Base-by-base conservation (phyloP, 2,113 vertebrate species). In the Melierax canorus region DNA sequence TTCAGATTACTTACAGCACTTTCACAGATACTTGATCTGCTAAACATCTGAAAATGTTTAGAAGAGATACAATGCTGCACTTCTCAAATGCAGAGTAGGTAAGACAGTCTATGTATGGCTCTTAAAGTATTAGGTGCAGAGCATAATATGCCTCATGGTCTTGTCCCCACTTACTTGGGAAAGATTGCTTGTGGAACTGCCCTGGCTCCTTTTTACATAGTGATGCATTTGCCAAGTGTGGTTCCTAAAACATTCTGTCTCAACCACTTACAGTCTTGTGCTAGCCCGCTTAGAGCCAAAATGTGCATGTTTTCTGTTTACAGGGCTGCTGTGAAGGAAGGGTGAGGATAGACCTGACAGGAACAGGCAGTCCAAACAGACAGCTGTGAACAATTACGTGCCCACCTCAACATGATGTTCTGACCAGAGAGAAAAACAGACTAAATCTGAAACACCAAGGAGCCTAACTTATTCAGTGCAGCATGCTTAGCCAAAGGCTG, bases 181-280 rank as follows among this genome's bases (percentile, higher is more conserved):
- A 94, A 71, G 88, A 51, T 10, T 95, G 71, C 69, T 73, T 69
- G 50, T 94, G 80, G 92, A 95, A 96, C 77, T 86, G 63, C 76
- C 66, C 86, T 69, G 92, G 45, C 67, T 97, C 27, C 27, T 11
- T 83, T 96, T 38, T 64, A 81, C 68, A 82, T 15, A 22, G 29
- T 36, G 60, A 14, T 68, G 26, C 50, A 71, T 76, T n/a, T 95
- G 81, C 81, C 95, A 93, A 81, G 51, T 50, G 46, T 80, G 60
- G 88, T 94, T 95, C 84, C 81, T 94, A 81, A 95, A 88, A 91
- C 60, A 96, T 95, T 97, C 75, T 93, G 78, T 93, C 90, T 97
- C 79, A 94, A 64, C 63, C 66, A 85, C 77, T 67, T 85, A 86
- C 45, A 73, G 92, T 46, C 87, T 92, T 63, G 23, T 51, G 59